Conservation (phyloP, 1,140 invertebrate species). For the Drosophila jambulina region DNA sequence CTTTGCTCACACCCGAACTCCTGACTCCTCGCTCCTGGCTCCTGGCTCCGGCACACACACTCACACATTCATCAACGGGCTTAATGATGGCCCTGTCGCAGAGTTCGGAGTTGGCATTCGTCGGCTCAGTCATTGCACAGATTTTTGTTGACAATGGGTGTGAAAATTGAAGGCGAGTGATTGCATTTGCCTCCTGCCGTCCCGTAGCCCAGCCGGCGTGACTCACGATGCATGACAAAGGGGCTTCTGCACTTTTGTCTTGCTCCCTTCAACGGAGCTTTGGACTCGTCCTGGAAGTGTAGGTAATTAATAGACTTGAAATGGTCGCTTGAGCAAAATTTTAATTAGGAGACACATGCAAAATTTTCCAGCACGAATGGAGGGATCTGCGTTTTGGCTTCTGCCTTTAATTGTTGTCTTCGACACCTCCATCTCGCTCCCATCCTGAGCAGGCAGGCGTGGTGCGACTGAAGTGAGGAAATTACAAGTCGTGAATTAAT, state of each 20-base stretch:
- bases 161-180: slow-evolving; percentile 83
- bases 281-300: slow-evolving; percentile 40
- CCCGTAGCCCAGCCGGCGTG: background rate
- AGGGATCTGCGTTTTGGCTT: slow-evolving; percentile 4
- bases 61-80: slow-evolving; percentile 66
- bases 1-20: slow-evolving; percentile 26
- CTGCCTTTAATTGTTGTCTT: slow-evolving; percentile 71
- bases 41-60: slow-evolving; percentile 34
- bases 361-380: slow-evolving; percentile 40
- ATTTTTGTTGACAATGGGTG: slow-evolving; percentile 83
- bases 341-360: slow-evolving; percentile 82
- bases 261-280: slow-evolving; percentile 11
- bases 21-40: slow-evolving; percentile 1
- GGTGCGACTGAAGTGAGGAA: slow-evolving; percentile 79
- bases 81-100: slow-evolving; percentile 67
- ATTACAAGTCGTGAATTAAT: slow-evolving; percentile 84
- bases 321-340: slow-evolving; percentile 78
- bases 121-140: slow-evolving; percentile 60
- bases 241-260: slow-evolving; percentile 33
- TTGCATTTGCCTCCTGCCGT: slow-evolving; percentile 62
- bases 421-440: slow-evolving; percentile 25
- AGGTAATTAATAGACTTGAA: slow-evolving; percentile 83
- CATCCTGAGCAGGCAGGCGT: slow-evolving; percentile 3
- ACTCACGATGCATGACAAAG: slow-evolving; percentile 54
- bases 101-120: slow-evolving; percentile 44